Percentiles rank a stretch among this genome's conserved stretches.
phyloP scores from a whole-genome alignment of 2,888 invertebrate genomes.

The Alcis repandata region DNA sequence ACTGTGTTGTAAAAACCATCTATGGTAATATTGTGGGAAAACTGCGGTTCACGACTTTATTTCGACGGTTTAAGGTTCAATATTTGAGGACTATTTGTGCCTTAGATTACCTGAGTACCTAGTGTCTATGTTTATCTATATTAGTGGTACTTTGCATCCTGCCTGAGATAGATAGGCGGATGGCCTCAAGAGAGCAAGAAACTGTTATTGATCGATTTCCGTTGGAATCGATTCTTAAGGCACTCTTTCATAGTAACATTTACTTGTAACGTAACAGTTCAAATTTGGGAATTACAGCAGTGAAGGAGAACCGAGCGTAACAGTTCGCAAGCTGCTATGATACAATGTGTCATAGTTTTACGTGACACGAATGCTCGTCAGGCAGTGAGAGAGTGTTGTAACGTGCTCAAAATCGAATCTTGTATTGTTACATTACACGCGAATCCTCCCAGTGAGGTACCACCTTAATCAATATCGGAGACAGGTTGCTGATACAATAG shows the following conservation, averaged over 20 bases:
- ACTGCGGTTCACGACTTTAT: constrained; percentile 3
- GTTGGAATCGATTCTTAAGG: constrained; percentile 39
- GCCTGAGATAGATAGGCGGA: constrained; percentile 20
- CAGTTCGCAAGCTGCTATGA: too few relatives aligned
- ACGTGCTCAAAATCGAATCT: too few relatives aligned
- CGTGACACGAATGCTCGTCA: too few relatives aligned
- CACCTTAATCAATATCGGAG: constrained; percentile 27
- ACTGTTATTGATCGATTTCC: constrained; percentile 42
- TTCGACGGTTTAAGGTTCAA: constrained; percentile 9
- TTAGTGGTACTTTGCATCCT: constrained; percentile 36
- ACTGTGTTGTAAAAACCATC: constrained; percentile 39
- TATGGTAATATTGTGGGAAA: neutral
- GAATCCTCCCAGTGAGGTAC: too few relatives aligned
- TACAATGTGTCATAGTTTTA: too few relatives aligned
- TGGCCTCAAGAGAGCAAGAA: constrained; percentile 7
- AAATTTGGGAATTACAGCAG: too few relatives aligned
- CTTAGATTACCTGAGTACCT: constrained; percentile 6
- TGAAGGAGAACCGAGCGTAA: too few relatives aligned
- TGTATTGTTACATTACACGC: too few relatives aligned
- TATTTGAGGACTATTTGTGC: neutral
- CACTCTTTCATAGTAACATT: too few relatives aligned
- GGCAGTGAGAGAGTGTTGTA: too few relatives aligned
- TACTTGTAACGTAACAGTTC: too few relatives aligned
- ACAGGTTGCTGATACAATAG: constrained; percentile 25
- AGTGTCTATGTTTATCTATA: constrained; percentile 11